Evolutionary conservation across 2,113 vertebrate species (phyloP).

Genomic region (Tinamus guttatus): DNA sequence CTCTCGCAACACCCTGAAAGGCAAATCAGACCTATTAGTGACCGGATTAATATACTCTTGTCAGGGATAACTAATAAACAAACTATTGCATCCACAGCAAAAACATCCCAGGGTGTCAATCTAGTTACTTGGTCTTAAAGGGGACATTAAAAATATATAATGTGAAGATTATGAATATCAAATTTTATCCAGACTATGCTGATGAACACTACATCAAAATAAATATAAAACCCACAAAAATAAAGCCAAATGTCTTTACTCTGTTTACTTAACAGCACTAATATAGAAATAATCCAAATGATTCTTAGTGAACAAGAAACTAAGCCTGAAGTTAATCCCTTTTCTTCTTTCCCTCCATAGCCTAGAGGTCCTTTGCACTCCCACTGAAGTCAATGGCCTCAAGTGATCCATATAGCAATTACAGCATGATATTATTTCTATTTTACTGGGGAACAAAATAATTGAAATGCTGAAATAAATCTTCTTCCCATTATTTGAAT

Average conservation of each 20-base stretch:
- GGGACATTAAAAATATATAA: not conserved
- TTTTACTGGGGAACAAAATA: conserved; percentile 16
- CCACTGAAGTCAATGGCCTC: not conserved
- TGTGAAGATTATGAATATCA: not conserved
- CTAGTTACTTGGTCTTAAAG: not conserved
- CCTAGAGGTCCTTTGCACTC: not conserved
- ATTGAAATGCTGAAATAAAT: conserved; percentile 29
- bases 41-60: not conserved
- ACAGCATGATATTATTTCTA: not conserved
- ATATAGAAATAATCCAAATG: conserved; percentile 7
- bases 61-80: not conserved
- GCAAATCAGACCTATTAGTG: not conserved
- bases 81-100: not conserved
- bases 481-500: not conserved
- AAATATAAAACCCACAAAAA: conserved; percentile 4
- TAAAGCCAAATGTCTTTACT: not conserved
- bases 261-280: not conserved
- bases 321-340: not conserved
- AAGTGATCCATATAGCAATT: not conserved
- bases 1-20: not conserved
- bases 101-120: not conserved
- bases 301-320: not conserved
- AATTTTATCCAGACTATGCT: not conserved
- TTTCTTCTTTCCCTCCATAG: not conserved
- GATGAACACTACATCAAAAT: not conserved